Evolutionary conservation across 2,888 invertebrate species (phyloP).

Genomic region (Luffia ferchaultella): DNA sequence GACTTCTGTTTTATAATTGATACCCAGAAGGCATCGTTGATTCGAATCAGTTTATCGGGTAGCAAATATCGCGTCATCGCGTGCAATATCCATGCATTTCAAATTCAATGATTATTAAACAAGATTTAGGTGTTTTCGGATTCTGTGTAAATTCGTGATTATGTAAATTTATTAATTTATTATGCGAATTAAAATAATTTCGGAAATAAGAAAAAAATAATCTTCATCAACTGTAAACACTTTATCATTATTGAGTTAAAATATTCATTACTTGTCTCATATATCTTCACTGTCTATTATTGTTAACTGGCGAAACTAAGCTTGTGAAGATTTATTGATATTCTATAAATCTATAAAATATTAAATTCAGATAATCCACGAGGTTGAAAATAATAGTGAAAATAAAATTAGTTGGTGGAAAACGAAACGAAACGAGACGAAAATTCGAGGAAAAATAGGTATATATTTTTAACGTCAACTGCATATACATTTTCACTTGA

Average conservation of each 20-base stretch:
- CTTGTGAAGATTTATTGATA: not conserved
- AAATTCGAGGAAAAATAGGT: too few species aligned
- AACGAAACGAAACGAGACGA: too few species aligned
- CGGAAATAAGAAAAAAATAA: too few species aligned
- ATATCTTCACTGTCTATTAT: not conserved
- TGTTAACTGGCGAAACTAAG: not conserved
- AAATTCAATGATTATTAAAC: conserved; percentile 47
- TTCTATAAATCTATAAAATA: too few species aligned
- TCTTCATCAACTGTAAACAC: too few species aligned
- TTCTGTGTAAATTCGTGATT: not conserved
- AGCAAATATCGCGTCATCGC: conserved; percentile 17
- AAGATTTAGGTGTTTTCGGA: not conserved
- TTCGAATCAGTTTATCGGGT: not conserved
- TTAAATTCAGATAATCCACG: too few species aligned
- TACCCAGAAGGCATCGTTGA: not conserved
- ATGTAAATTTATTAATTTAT: not conserved
- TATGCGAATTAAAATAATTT: not conserved
- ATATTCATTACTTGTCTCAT: not conserved
- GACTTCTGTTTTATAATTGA: not conserved
- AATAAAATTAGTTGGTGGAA: too few species aligned
- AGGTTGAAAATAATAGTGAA: too few species aligned
- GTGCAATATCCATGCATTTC: conserved; percentile 35
- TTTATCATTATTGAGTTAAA: not conserved
- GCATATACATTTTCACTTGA: too few species aligned
- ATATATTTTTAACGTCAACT: too few species aligned